Evolutionary conservation across 1,140 invertebrate species (phyloP), one percentile per base, ranked within the genome.

Genomic region (Caenorhabditis brenneri): DNA sequence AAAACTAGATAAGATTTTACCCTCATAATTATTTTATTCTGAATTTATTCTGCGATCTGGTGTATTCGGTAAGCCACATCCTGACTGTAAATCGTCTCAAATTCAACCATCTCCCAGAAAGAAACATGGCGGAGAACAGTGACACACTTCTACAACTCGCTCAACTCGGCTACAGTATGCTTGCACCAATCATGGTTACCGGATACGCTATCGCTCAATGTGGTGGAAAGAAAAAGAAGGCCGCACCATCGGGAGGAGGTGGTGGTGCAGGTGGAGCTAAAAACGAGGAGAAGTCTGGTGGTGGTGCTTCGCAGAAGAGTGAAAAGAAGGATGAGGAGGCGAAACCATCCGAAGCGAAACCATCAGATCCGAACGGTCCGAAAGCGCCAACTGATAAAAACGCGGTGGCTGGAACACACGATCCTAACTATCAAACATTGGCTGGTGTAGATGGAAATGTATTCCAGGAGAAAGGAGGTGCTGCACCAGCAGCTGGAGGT

Each of bases 71-170:
- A 12, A 65, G 60, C n/a, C 7, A n/a, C 49, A 19, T n/a, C n/a
- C n/a, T 6, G 15, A 22, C 2, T 19, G 15, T 51, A n/a, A 58
- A 58, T 12, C 24, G 5, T n/a, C 24, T 12, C 10, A 15, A 58
- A 10, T 65, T 65, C 60, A 65, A n/a, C n/a, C n/a, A n/a, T n/a
- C n/a, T n/a, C n/a, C n/a, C n/a, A n/a, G 65, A 74, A 74, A 74
- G 65, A 42, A 74, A 74, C 65, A 42, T 74, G 65, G 65, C 65
- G 36, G 65, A 74, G n/a, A 65, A 65, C 19, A 74, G 33, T 42
- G 65, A 42, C 12, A 74, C 65, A 42, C 33, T 74, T 74, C 65
- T 74, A 74, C 65, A 46, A 42, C n/a, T 74, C 39, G 65, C 65
- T 42, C 65, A 42, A 24, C 65, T 74, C 36, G 65, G 65, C 36